Conservation (phyloP, 2,113 vertebrate species). For the Cochlearius cochlearius region DNA sequence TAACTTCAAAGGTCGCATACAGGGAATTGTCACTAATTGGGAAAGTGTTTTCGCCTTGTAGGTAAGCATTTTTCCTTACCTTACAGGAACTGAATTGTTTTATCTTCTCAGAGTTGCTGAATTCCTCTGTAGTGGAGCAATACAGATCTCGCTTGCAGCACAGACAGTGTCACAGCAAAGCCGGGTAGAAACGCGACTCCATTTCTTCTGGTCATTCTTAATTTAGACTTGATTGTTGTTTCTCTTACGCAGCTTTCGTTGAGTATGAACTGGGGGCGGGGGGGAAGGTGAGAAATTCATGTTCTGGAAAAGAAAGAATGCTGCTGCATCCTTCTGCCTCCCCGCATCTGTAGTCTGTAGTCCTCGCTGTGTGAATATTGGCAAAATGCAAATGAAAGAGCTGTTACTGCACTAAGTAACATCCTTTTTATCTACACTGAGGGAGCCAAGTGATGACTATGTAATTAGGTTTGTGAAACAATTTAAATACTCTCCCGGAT, state of each 20-base stretch:
- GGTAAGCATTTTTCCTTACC: neutral
- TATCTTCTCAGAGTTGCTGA: neutral
- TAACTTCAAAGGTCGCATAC: neutral
- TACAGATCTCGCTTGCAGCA: neutral
- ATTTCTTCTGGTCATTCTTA: neutral
- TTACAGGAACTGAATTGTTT: neutral
- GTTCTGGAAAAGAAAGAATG: neutral
- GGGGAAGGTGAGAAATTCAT: neutral
- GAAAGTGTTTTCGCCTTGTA: neutral
- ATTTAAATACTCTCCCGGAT: neutral
- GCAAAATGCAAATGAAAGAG: neutral
- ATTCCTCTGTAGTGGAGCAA: neutral
- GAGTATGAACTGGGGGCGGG: neutral
- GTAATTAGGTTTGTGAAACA: conserved; percentile 11
- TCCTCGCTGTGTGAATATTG: neutral
- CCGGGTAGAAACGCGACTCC: neutral
- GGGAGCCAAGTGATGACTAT: neutral
- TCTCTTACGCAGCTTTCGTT: neutral
- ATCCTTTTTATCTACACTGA: neutral
- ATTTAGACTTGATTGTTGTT: neutral
- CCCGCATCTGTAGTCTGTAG: neutral
- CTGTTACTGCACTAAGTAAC: neutral
- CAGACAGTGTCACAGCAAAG: neutral
- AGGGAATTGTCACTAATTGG: neutral
- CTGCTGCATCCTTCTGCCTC: neutral